Base-by-base conservation (phyloP, 2,113 vertebrate genomes). In the Pterocles orientalis region DNA sequence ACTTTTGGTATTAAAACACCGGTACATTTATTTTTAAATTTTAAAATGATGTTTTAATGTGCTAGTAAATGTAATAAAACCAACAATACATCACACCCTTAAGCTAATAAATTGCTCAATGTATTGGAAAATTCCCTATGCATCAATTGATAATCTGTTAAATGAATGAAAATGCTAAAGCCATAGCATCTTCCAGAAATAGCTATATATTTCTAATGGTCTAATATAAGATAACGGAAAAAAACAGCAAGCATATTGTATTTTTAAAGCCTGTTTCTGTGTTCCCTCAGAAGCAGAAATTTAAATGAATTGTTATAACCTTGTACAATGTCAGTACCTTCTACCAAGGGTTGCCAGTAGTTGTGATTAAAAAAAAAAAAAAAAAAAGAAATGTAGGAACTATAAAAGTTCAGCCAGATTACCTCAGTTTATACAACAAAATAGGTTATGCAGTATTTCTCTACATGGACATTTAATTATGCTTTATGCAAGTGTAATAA, bases 151-250 rank as follows among this genome's bases (percentile, higher is more conserved):
- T 96, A 93, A 95, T 47, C 28, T 86, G 64, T 34, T 85, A 95
- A 94, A 75, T 72, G 53, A 93, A 86, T 54, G 61, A 94, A 96
- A 96, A 81, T 65, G 56, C 29, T 78, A 36, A 95, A 93, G n/a
- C 21, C 82, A 53, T 48, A 78, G 43, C 31, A 81, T 78, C 34
- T 92, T 71, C 62, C 73, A 94, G 69, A 89, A 93, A 90, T 33
- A 88, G 31, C 34, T 78, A 29, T 58, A 18, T 82, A 78, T 88
- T 71, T 76, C 16, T 76, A 81, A 80, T 66, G 53, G 14, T 92
- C 65, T 92, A 26, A 90, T 76, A 62, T 41, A 83, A 45, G 58
- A 86, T 91, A 94, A 88, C 28, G 51, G 53, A 90, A 96, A 97
- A 94, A 94, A 61, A 88, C 6, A 47, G 39, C 20, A 73, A 84